These are phyloP conservation scores for Rana temporaria DNA, from an alignment of 2,113 vertebrate species.

Conservation along the genomic window DNA sequence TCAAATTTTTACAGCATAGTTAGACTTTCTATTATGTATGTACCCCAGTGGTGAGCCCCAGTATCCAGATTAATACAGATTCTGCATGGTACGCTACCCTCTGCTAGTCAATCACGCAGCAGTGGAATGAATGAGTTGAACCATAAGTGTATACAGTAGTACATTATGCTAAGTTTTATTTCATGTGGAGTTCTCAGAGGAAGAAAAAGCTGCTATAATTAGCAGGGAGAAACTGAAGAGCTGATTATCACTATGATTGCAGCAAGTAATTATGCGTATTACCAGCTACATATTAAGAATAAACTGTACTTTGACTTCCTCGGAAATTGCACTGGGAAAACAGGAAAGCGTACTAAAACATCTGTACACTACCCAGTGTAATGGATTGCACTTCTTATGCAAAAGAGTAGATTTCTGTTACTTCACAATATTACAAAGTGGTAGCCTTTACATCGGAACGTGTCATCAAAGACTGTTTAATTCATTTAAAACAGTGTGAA, in stretches of 20 bases:
- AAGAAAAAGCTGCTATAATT: slow-evolving; percentile 55
- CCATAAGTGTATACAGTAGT: slow-evolving; percentile 36
- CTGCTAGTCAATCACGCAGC: slow-evolving; percentile 21
- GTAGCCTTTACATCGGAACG: no score
- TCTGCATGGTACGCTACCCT: not conserved
- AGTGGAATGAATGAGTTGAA: slow-evolving; percentile 20
- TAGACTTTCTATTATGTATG: slow-evolving; percentile 17
- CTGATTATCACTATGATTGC: slow-evolving; percentile 55
- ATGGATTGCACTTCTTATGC: not conserved
- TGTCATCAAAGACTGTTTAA: not conserved
- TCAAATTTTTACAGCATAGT: not conserved
- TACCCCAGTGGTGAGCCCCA: not conserved
- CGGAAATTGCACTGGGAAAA: slow-evolving; percentile 38
- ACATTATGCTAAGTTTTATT: slow-evolving; percentile 50
- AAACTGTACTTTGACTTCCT: slow-evolving; percentile 52
- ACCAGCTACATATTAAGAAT: slow-evolving; percentile 51
- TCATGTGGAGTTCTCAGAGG: slow-evolving; percentile 32
- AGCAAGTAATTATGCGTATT: slow-evolving; percentile 52
- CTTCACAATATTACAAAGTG: not conserved
- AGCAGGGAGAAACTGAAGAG: slow-evolving; percentile 49
- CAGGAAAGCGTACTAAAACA: slow-evolving; percentile 33
- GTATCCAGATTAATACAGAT: not conserved
- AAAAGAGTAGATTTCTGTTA: not conserved
- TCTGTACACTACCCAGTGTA: slow-evolving; percentile 35
- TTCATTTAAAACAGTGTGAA: no score